phyloP scores from a whole-genome alignment of 2,888 invertebrate species.

The Chloromyia formosa region DNA sequence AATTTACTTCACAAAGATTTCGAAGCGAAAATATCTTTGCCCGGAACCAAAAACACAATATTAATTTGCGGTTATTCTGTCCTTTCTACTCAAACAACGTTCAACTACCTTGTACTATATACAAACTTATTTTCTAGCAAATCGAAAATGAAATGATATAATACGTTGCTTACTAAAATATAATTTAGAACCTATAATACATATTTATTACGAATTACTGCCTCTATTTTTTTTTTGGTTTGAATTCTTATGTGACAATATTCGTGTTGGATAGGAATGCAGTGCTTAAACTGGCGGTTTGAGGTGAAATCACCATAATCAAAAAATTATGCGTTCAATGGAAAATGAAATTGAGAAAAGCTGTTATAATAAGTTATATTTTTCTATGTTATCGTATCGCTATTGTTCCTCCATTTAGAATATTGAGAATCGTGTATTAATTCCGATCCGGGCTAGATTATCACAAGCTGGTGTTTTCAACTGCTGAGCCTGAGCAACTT shows the following conservation, averaged over 20 bases:
- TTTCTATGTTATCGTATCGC: neutral
- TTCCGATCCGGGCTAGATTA: slow-evolving; percentile 69
- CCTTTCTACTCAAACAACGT: no score
- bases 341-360: neutral
- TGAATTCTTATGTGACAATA: neutral
- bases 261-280: neutral
- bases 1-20: no score
- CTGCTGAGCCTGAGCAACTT: slow-evolving; percentile 83
- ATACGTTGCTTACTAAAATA: neutral
- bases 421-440: slow-evolving; percentile 55
- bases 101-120: neutral
- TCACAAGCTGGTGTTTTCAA: slow-evolving; percentile 85
- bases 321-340: neutral
- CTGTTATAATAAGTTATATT: neutral
- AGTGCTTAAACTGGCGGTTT: no score
- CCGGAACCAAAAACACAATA: no score
- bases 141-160: slow-evolving; percentile 3
- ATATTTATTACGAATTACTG: neutral
- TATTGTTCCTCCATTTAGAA: slow-evolving; percentile 50
- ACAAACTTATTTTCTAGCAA: neutral
- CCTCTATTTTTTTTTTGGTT: slow-evolving; percentile 1
- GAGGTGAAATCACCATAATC: neutral
- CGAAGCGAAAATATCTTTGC: no score
- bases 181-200: neutral
- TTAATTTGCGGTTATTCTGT: no score